Conservation (phyloP, 2,888 invertebrate species). For the Drosophila paramelanica region DNA sequence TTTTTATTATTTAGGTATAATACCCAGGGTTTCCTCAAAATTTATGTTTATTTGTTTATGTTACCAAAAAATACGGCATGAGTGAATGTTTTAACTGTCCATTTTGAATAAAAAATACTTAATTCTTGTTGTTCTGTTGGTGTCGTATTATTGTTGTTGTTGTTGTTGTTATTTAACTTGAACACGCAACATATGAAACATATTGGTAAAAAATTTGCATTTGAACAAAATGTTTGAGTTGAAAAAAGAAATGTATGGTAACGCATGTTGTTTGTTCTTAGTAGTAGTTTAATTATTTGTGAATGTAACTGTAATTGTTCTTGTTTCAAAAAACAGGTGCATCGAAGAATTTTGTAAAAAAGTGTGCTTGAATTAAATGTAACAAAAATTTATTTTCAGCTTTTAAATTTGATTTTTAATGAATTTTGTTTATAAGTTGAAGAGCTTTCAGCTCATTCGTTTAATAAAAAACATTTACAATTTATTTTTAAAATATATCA, state of each 20-base stretch:
- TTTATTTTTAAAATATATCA: slow-evolving; percentile 37
- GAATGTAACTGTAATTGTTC: slow-evolving; percentile 52
- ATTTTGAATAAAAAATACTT: slow-evolving; percentile 5
- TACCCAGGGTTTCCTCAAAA: not conserved
- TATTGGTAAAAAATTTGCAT: slow-evolving; percentile 64
- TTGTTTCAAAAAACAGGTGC: slow-evolving; percentile 77
- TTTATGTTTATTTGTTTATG: slow-evolving; percentile 2
- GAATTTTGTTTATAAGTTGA: slow-evolving; percentile 65
- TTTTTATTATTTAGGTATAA: not conserved
- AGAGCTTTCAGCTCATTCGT: slow-evolving; percentile 34
- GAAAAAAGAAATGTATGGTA: slow-evolving; percentile 62
- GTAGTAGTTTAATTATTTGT: slow-evolving; percentile 56
- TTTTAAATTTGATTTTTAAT: slow-evolving; percentile 49
- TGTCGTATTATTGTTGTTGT: slow-evolving; percentile 35
- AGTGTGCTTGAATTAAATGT: slow-evolving; percentile 74
- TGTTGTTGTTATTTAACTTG: slow-evolving; percentile 46
- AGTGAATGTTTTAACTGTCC: slow-evolving; percentile 19
- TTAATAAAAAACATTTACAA: slow-evolving; percentile 31
- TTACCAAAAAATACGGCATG: slow-evolving; percentile 22
- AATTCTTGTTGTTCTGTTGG: slow-evolving; percentile 30
- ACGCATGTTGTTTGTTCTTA: slow-evolving; percentile 57
- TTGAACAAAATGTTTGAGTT: slow-evolving; percentile 56
- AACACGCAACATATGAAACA: slow-evolving; percentile 68
- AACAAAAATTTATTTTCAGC: slow-evolving; percentile 68
- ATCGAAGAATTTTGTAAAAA: slow-evolving; percentile 72